Base-by-base conservation (phyloP, 2,113 vertebrate species). In the Pseudorectes ferrugineus region DNA sequence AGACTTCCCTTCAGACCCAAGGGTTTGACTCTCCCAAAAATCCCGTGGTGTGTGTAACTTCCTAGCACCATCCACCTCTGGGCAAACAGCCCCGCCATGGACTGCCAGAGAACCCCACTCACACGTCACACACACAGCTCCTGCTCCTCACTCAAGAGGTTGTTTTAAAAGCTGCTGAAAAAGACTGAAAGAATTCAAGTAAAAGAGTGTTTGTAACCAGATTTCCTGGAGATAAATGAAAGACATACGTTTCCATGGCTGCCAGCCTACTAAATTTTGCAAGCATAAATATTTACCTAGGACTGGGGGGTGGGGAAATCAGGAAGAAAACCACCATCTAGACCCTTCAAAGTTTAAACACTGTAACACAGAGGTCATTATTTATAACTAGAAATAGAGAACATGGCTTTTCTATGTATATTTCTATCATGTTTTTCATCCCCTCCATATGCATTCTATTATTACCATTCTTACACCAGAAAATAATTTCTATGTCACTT, bases 241-340 rank as follows among this genome's bases (percentile, higher is more conserved):
- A 93, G 92, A 93, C 84, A 92, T 91, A 83, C 59, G 42, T 86
- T 87, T 96, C 88, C 86, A 83, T 82, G 95, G 88, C n/a, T 43
- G 71, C 92, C 83, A 89, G 63, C 57, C 90, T 52, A 70, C 96
- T 93, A 97, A 94, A 92, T 92, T 85, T 75, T 92, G 73, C 96
- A 97, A 96, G 72, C 62, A 96, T 91, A 97, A 97, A 97, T 97
- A 97, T 95, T 91, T 97, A 97, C 95, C 85, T 88, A 83, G 42
- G 90, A 68, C 67, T 75, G 63, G 38, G 85, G 61, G 63, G 15
- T 58, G 51, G 61, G 85, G 49, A 82, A 90, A 85, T 71, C 16
- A 68, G 72, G 52, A 82, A 85, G 89, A 97, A 94, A 97, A 62
- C 24, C 42, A 86, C 73, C 80, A 92, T 61, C 52, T 15, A 95